Percentiles rank a stretch among this genome's conserved stretches.
Evolutionary conservation across 2,113 vertebrate genomes (phyloP).

Genomic region (Ptychochromis oligacanthus): DNA sequence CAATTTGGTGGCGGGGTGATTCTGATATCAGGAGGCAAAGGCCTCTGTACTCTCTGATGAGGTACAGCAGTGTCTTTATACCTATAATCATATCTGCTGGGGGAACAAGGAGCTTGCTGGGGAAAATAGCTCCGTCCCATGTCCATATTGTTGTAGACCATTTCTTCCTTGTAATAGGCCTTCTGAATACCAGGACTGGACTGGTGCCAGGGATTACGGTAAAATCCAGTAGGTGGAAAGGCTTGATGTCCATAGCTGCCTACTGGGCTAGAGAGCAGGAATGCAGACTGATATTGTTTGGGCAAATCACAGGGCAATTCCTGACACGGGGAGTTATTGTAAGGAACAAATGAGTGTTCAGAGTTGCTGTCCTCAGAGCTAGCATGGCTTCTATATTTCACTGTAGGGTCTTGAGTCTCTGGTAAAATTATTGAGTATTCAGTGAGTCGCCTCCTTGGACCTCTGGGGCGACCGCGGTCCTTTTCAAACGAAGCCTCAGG

Average conservation of each 20-base stretch:
- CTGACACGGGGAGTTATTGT: conserved; percentile 75
- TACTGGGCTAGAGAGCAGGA: conserved; percentile 33
- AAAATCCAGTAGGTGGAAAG: conserved; percentile 51
- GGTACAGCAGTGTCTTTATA: conserved; percentile 65
- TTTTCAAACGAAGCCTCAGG: conserved; percentile 71
- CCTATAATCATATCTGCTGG: conserved; percentile 61
- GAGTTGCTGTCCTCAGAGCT: conserved; percentile 86
- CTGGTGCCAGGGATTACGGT: conserved; percentile 60
- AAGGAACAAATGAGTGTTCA: conserved; percentile 82
- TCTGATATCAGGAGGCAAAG: conserved; percentile 72
- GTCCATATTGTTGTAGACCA: conserved; percentile 66
- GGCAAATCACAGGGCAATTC: conserved; percentile 60
- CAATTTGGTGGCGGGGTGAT: conserved; percentile 79
- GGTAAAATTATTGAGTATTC: conserved; percentile 77
- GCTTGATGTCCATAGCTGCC: conserved; percentile 51
- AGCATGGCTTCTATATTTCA: conserved; percentile 61
- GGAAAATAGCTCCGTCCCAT: conserved; percentile 68
- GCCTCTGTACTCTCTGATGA: conserved; percentile 65
- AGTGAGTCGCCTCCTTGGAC: conserved; percentile 81
- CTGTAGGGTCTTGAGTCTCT: conserved; percentile 59
- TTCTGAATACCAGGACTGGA: conserved; percentile 58
- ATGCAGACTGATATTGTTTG: conserved; percentile 52
- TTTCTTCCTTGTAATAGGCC: conserved; percentile 63
- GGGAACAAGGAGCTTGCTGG: conserved; percentile 54
- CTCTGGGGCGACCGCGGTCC: conserved; percentile 76